These are phyloP conservation scores for Myiothlypis coronata DNA, from an alignment of 2,797 vertebrate species.

Conservation along the genomic window DNA sequence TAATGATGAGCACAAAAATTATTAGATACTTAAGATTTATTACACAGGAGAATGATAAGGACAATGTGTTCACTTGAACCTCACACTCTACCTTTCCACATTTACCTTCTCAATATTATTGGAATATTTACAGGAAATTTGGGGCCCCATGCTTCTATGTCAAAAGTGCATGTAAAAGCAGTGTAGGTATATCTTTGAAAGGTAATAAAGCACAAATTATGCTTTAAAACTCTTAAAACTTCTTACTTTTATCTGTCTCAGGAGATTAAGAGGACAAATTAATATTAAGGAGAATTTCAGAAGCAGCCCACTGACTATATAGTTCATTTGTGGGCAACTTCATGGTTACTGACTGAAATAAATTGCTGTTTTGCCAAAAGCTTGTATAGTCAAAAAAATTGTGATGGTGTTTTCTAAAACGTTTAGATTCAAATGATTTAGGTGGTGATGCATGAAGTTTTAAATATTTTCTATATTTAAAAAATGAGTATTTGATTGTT, in stretches of 20 bases:
- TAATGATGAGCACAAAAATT: neutral
- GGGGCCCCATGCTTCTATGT: fast-evolving
- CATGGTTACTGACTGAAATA: neutral
- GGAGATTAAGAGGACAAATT: too few relatives aligned
- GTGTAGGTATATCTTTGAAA: neutral
- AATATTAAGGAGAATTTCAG: too few relatives aligned
- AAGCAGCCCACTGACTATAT: neutral
- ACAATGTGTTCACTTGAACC: neutral
- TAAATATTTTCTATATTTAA: neutral
- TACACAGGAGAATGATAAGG: neutral
- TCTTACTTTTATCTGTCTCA: too few relatives aligned
- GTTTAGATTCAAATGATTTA: neutral
- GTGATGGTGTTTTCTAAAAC: neutral
- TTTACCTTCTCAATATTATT: neutral
- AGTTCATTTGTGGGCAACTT: neutral
- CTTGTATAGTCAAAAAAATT: neutral
- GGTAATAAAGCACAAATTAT: neutral
- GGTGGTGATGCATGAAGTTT: neutral
- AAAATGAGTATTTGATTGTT: neutral
- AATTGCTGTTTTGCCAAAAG: neutral
- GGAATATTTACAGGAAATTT: neutral
- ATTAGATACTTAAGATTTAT: neutral
- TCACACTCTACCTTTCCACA: neutral
- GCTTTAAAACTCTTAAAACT: neutral
- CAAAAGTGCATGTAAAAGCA: neutral